Base-by-base conservation (phyloP, 2,113 vertebrate species). In the Formicarius rufipectus region DNA sequence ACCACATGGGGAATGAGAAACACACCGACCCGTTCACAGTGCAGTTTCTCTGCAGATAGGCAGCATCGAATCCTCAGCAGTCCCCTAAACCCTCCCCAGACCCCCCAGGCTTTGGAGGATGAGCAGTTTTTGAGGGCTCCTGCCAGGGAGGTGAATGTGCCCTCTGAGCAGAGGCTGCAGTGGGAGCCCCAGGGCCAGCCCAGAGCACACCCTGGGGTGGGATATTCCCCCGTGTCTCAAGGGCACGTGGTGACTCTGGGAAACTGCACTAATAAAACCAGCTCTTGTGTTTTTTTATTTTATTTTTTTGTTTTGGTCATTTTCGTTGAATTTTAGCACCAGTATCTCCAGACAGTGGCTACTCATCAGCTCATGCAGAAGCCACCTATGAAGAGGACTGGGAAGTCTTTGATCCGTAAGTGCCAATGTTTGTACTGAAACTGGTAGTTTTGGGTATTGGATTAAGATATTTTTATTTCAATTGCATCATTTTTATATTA, bases 401-500 rank as follows among this genome's bases (percentile, higher is more conserved):
- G 99, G 99, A 99, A 96, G 99, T 99, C 64, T 99, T 99, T 98
- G 99, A 99, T 97, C 99, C 99, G 99, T 99, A 96, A 99, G 99
- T 99, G 66, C 88, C 71, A 4, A 6, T 49, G 3, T 88, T 91
- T 71, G 30, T 35, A 1, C 37, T 78, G 56, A 31, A 82, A 31
- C 27, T 5, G 31, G 28, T 63, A 17, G 3, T 27, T 59, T 64
- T 4, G 90, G 42, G 8, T 21, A 7, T 12, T 80, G 31, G 25
- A 47, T 77, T 60, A 47, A 79, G 31, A 9, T 31, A 5, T 7
- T 40, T 37, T 30, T 76, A 9, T 76, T 86, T 47, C 10, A 89
- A n/a, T 16, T 78, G 53, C 8, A 39, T 55, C 7, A 19, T 49
- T 82, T 80, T 76, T 40, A 13, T 58, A 4, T 60, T 56, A 49